Evolutionary conservation across 2,888 invertebrate species (phyloP).

Genomic region (Spilosoma lubricipeda): DNA sequence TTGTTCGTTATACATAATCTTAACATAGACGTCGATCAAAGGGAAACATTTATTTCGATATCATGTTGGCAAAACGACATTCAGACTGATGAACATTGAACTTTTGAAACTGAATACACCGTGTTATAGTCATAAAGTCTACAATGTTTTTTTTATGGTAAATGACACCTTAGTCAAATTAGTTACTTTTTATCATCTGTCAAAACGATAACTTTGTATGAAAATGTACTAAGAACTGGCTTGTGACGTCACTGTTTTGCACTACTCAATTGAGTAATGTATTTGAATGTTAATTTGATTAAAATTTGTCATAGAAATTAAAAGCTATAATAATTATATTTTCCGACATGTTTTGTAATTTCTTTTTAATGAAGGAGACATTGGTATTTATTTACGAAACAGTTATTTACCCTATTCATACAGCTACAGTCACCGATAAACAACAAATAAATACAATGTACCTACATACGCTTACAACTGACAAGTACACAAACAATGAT

Average conservation of each 20-base stretch:
- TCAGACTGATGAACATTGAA: background rate
- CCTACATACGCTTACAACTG: background rate
- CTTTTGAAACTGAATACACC: background rate
- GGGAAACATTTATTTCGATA: conserved; percentile 1
- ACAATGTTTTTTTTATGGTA: background rate
- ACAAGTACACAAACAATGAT: background rate
- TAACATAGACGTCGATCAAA: background rate
- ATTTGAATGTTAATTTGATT: too few relatives aligned
- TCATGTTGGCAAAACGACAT: background rate
- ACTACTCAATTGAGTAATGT: too few relatives aligned
- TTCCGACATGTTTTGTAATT: too few relatives aligned
- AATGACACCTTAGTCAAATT: too few relatives aligned
- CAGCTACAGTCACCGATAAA: background rate
- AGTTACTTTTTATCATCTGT: too few relatives aligned
- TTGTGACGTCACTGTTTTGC: too few relatives aligned
- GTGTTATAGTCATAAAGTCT: background rate
- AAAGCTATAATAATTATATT: too few relatives aligned
- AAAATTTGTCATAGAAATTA: too few relatives aligned
- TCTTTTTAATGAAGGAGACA: too few relatives aligned
- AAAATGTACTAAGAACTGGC: too few relatives aligned
- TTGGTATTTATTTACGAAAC: too few relatives aligned
- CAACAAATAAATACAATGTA: background rate
- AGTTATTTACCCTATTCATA: background rate
- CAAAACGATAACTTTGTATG: too few relatives aligned
- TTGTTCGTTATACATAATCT: conserved; percentile 4